Evolutionary conservation across 2,113 vertebrate genomes (phyloP), one percentile per base, ranked within the genome.

Genomic region (Glaucidium brasilianum): DNA sequence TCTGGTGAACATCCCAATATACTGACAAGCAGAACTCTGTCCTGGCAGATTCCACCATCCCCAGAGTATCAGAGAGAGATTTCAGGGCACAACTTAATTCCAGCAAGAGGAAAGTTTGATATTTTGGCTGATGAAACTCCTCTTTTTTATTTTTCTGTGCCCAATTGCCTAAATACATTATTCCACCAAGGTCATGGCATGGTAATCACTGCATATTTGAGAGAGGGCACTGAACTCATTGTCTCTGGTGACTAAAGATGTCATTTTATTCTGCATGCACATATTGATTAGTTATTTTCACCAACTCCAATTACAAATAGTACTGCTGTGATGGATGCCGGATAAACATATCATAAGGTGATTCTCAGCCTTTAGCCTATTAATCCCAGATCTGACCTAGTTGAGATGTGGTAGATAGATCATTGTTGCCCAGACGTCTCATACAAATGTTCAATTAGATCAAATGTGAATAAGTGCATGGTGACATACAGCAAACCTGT

Each of bases 241-340:
- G 52, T 95, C 73, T 95, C 58, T 52, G 60, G 58, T 90, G 84
- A 82, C 73, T 64, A 56, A 91, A 92, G 88, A 82, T 82, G 53
- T 74, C 35, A 79, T 91, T 94, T 93, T 85, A 85, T 13, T 87
- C 43, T 87, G 43, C n/a, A 43, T 64, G 49, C 39, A 53, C 12
- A 11, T 56, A 89, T 64, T 60, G 90, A 82, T 91, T 76, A 77
- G n/a, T 63, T 78, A 60, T 64, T 91, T 49, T 87, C 52, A 89
- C 30, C 34, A 64, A 78, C 56, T 72, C n/a, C 30, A 68, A 18
- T 82, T 78, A 41, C 76, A 82, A 92, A 82, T 25, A 87, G 25
- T 64, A 67, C 47, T 71, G 26, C 55, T 74, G 59, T 58, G 41
- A 15, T 67, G 47, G 8, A 62, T 83, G 56, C 59, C 64, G 71